These are phyloP conservation scores for Eueremaeus valkanovi DNA, from an alignment of 2,888 invertebrate genomes.

Conservation along the genomic window DNA sequence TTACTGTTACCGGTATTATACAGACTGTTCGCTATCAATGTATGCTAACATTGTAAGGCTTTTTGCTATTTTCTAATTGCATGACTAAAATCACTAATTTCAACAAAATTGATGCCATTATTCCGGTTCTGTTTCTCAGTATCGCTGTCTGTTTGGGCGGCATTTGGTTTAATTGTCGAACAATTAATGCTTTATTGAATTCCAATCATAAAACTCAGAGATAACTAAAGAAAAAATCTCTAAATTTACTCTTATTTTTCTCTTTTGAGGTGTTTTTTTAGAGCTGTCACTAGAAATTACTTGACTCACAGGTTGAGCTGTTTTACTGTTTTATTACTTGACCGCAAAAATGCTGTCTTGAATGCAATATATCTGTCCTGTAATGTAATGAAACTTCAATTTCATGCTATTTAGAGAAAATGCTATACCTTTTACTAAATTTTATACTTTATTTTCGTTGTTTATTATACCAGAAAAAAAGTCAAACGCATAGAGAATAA, in stretches of 20 bases:
- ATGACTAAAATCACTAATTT: not conserved
- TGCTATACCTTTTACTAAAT: too few species aligned
- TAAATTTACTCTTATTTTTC: not conserved
- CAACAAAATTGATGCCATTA: not conserved
- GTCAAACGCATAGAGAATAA: conserved; percentile 10
- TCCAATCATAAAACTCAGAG: conserved; percentile 7
- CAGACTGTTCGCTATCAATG: too few species aligned
- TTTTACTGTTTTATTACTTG: conserved; percentile 27
- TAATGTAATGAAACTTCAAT: not conserved
- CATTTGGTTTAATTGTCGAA: not conserved
- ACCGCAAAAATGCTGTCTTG: conserved; percentile 19
- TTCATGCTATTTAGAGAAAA: not conserved
- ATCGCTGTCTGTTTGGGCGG: not conserved
- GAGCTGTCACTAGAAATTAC: not conserved
- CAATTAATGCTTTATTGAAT: not conserved
- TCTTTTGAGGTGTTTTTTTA: not conserved
- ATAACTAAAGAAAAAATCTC: not conserved
- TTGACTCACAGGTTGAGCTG: not conserved
- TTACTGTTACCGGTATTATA: not conserved
- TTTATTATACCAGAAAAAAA: conserved; percentile 15
- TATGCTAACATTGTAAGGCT: not conserved
- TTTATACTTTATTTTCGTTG: not conserved
- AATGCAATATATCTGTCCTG: not conserved
- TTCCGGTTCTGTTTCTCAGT: not conserved
- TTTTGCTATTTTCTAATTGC: not conserved